A percentile compares a stretch with the other conserved stretches of the same genome.
phyloP scores from a whole-genome alignment of 2,888 invertebrate genomes.

The Cantharis lateralis region DNA sequence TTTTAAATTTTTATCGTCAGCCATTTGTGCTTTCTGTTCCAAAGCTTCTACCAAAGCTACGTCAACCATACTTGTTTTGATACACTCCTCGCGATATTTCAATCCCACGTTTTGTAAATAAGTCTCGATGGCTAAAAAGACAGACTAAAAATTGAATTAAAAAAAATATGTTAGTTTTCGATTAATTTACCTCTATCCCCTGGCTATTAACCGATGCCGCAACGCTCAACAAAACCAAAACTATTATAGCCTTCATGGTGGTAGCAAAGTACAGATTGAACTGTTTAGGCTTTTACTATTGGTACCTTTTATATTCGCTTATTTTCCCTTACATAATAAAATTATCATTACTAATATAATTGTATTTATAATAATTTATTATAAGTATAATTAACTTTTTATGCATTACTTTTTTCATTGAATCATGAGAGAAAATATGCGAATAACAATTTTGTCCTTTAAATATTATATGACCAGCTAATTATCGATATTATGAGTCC shows the following conservation, averaged over 20 bases:
- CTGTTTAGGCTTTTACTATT: no score
- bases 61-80: not conserved
- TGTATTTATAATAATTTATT: no score
- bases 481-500: no score
- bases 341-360: no score
- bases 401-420: no score
- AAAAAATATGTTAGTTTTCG: not conserved
- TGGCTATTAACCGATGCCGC: not conserved
- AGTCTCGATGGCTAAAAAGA: not conserved
- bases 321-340: no score
- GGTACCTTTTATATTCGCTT: no score
- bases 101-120: not conserved
- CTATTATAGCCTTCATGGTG: not conserved
- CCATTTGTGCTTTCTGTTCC: not conserved
- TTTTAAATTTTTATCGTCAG: not conserved
- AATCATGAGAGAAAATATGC: no score
- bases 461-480: no score
- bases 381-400: no score
- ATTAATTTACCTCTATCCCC: not conserved
- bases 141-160: not conserved
- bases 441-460: no score
- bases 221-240: not conserved
- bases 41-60: not conserved
- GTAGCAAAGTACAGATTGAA: not conserved
- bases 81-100: not conserved